Percentiles rank a stretch among this genome's conserved stretches.
Conservation (phyloP, 2,113 vertebrate genomes). For the Castor canadensis region DNA sequence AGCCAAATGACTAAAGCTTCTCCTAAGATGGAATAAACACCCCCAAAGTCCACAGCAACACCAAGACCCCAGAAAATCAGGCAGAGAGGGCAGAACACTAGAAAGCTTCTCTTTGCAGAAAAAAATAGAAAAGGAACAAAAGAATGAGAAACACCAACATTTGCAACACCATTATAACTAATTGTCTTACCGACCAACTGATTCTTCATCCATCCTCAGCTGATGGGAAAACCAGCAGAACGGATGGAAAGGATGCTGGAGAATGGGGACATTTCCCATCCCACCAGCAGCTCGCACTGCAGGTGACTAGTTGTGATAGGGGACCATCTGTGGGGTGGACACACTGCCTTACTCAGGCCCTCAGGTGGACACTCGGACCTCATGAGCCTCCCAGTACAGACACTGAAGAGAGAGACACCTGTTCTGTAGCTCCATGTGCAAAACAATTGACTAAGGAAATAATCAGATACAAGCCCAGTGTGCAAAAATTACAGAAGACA, state of each 20-base stretch:
- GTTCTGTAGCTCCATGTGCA: too few relatives aligned
- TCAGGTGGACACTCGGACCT: not conserved
- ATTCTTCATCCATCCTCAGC: not conserved
- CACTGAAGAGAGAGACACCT: too few relatives aligned
- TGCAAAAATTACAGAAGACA: too few relatives aligned
- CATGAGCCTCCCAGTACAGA: not conserved
- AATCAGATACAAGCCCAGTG: too few relatives aligned
- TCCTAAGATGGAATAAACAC: not conserved
- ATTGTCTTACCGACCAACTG: not conserved
- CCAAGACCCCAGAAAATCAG: not conserved
- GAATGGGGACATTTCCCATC: too few relatives aligned
- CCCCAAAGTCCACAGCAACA: not conserved
- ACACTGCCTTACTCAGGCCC: not conserved
- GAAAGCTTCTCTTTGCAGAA: not conserved
- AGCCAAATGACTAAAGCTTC: not conserved
- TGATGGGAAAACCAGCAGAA: not conserved
- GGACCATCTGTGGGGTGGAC: too few relatives aligned
- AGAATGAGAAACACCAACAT: not conserved
- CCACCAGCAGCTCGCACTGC: too few relatives aligned
- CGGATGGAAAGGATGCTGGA: not conserved
- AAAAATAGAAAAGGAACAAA: too few relatives aligned
- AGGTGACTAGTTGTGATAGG: too few relatives aligned
- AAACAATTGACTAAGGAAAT: too few relatives aligned
- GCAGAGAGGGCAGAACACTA: too few relatives aligned
- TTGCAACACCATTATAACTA: not conserved